Conservation (phyloP, 2,113 vertebrate species). For the Boleophthalmus pectinirostris region DNA sequence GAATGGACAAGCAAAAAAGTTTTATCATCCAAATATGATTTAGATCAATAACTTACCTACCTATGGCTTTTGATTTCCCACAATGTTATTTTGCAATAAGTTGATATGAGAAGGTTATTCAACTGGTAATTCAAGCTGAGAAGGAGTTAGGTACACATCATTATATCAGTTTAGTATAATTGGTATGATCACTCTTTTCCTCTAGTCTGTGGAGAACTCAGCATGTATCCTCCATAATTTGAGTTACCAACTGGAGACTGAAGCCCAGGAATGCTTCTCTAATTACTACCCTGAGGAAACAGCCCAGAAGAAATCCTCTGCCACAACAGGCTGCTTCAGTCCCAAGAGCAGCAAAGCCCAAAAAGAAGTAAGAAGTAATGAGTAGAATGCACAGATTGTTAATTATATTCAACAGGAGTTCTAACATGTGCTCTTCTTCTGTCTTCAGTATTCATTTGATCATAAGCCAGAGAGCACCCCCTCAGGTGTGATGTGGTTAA, state of each 20-base stretch:
- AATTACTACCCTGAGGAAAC: constrained; percentile 58
- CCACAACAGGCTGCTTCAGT: constrained; percentile 88
- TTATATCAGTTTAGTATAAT: not conserved
- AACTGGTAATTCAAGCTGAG: not conserved
- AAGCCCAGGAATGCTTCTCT: constrained; percentile 81
- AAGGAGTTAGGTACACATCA: not conserved
- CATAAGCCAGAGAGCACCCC: constrained; percentile 72
- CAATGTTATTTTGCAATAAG: not conserved
- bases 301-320: constrained; percentile 62
- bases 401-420: not conserved
- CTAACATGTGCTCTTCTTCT: not conserved
- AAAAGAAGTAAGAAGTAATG: constrained; percentile 47
- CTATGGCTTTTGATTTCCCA: not conserved
- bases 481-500: constrained; percentile 81
- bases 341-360: constrained; percentile 82
- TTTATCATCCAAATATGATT: no score
- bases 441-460: constrained; percentile 56
- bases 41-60: not conserved
- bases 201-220: constrained; percentile 93
- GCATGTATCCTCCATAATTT: constrained; percentile 93
- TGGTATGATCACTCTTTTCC: constrained; percentile 10
- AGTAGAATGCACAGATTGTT: not conserved
- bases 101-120: not conserved
- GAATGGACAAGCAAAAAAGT: no score
- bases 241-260: constrained; percentile 86